Evolutionary conservation across 2,888 invertebrate species (phyloP).

Genomic region (Tachina fera): DNA sequence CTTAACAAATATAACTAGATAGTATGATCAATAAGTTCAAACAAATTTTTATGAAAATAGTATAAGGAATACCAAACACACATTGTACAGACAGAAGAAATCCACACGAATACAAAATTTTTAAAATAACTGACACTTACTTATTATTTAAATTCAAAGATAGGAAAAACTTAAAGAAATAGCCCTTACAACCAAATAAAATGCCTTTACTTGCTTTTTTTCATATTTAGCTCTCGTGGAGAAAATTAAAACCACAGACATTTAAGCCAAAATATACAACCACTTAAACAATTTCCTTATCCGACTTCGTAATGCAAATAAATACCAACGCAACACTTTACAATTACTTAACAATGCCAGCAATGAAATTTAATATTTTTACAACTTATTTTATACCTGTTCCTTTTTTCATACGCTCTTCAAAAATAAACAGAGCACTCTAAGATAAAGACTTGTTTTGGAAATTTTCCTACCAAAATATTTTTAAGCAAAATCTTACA

Average conservation of each 20-base stretch:
- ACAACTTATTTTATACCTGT: not conserved
- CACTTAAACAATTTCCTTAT: slow-evolving; percentile 65
- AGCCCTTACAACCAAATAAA: too few species aligned
- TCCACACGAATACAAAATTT: too few species aligned
- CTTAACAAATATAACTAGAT: too few species aligned
- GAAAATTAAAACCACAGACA: not conserved
- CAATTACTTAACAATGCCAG: slow-evolving; percentile 49
- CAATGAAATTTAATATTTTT: slow-evolving; percentile 47
- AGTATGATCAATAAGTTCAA: too few species aligned
- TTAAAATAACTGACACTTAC: too few species aligned
- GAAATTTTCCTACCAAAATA: not conserved
- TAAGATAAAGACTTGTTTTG: not conserved
- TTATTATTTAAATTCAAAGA: too few species aligned
- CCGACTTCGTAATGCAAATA: slow-evolving; percentile 48
- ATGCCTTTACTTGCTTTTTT: too few species aligned
- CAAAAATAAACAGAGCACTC: slow-evolving; percentile 4
- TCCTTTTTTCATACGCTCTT: slow-evolving; percentile 7
- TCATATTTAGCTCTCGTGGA: too few species aligned
- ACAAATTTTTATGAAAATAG: too few species aligned
- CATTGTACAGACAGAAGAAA: too few species aligned
- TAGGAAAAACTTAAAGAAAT: too few species aligned
- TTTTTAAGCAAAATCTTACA: slow-evolving; percentile 4
- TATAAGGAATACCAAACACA: too few species aligned
- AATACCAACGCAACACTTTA: slow-evolving; percentile 55
- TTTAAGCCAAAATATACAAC: slow-evolving; percentile 34